phyloP scores from a whole-genome alignment of 30 jellyfish, hydroid and myxozoan species.

The Aurelia sp. region DNA sequence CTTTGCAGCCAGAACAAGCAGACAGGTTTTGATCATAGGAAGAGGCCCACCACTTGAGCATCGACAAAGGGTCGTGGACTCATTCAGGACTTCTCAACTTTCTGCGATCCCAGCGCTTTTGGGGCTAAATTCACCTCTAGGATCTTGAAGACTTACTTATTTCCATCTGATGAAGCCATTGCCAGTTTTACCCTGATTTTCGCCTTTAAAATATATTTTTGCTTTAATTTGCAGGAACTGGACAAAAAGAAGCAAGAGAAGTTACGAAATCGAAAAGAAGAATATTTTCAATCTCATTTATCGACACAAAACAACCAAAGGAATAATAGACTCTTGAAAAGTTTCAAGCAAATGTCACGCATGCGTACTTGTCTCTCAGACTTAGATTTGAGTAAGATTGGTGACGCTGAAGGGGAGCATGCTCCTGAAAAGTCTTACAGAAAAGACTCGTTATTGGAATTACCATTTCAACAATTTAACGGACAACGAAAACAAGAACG shows the following conservation, averaged over 20 bases:
- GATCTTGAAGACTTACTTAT: no score
- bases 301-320: constrained; percentile 49
- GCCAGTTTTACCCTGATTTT: no score
- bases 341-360: constrained; percentile 74
- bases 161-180: no score
- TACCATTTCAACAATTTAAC: neutral
- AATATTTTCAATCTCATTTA: constrained; percentile 49
- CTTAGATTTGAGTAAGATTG: constrained; percentile 44
- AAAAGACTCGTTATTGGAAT: neutral
- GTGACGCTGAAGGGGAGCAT: constrained; percentile 39
- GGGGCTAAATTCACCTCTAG: no score
- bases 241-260: constrained; percentile 46
- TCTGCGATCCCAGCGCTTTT: no score
- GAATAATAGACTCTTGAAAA: constrained; percentile 48
- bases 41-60: no score
- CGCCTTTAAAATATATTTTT: no score
- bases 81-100: no score
- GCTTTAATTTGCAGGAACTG: constrained; percentile 24
- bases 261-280: constrained; percentile 59
- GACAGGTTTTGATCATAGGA: no score
- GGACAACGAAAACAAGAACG: neutral
- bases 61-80: no score
- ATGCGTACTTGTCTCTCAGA: constrained; percentile 66
- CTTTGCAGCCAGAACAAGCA: no score
- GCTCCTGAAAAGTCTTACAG: neutral